These are phyloP conservation scores for Lycophotia porphyrea DNA, from an alignment of 2,888 invertebrate species.

Conservation along the genomic window DNA sequence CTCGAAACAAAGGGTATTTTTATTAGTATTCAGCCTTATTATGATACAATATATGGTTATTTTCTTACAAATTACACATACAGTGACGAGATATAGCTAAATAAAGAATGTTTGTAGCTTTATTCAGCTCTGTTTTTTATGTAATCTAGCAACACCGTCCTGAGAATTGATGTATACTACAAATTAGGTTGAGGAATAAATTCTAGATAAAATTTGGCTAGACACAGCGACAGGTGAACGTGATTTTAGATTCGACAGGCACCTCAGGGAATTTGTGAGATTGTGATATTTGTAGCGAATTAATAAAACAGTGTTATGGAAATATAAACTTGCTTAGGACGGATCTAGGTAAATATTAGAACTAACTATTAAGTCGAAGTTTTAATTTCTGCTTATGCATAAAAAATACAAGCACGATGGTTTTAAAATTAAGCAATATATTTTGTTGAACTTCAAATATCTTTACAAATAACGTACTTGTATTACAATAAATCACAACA, in stretches of 20 bases:
- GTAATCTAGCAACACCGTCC: slow-evolving; percentile 17
- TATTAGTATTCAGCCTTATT: not conserved
- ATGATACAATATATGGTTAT: too few species aligned
- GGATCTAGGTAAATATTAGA: slow-evolving; percentile 1
- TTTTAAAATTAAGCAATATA: not conserved
- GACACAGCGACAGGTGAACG: slow-evolving; percentile 55
- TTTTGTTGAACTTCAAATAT: not conserved
- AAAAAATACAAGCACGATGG: not conserved
- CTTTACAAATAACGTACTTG: not conserved
- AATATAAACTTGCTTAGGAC: not conserved
- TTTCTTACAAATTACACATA: too few species aligned
- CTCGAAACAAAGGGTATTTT: not conserved
- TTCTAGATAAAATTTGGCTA: slow-evolving; percentile 55
- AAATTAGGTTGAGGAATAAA: slow-evolving; percentile 43
- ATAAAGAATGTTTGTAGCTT: slow-evolving; percentile 5
- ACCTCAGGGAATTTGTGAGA: slow-evolving; percentile 39
- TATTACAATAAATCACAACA: not conserved
- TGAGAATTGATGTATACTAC: slow-evolving; percentile 20
- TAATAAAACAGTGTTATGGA: slow-evolving; percentile 32
- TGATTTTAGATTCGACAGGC: slow-evolving; percentile 45
- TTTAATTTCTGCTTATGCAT: not conserved
- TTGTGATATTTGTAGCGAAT: slow-evolving; percentile 45
- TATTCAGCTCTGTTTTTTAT: slow-evolving; percentile 21
- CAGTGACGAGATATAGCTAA: slow-evolving; percentile 5
- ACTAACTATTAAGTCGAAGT: not conserved